phyloP scores from a whole-genome alignment of 1,140 invertebrate species.

The Saxidomus purpurata region DNA sequence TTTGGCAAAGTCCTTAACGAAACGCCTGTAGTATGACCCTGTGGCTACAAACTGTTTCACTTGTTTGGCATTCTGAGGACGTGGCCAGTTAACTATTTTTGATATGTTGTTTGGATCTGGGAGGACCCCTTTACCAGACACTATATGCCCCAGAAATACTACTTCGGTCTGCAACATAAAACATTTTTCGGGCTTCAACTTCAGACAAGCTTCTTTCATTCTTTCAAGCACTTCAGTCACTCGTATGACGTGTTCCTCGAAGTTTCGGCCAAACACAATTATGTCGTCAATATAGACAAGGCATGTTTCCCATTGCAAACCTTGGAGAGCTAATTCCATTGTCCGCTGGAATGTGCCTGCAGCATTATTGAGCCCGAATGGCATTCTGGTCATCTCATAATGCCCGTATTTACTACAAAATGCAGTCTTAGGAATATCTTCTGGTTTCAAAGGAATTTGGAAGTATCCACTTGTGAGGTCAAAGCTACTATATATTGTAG shows the following conservation, averaged over 20 bases:
- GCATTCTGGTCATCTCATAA: constrained; percentile 7
- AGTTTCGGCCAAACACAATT: constrained; percentile 44
- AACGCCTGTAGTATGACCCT: constrained; percentile 56
- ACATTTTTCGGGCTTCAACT: constrained; percentile 66
- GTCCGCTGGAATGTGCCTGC: constrained; percentile 34
- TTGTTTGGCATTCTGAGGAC: constrained; percentile 59
- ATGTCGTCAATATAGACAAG: constrained; percentile 71
- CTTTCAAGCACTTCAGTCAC: constrained; percentile 28
- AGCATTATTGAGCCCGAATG: constrained; percentile 10
- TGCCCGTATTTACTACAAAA: constrained; percentile 39
- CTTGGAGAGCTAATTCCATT: constrained; percentile 49
- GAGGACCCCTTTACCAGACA: constrained; percentile 34
- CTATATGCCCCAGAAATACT: constrained; percentile 21
- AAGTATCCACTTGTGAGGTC: background rate
- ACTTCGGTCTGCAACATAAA: constrained; percentile 68
- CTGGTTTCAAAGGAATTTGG: too few relatives aligned
- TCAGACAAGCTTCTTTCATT: constrained; percentile 41
- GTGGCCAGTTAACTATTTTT: constrained; percentile 37
- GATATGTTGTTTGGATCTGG: constrained; percentile 43
- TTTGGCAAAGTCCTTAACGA: constrained; percentile 46
- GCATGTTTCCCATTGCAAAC: constrained; percentile 52
- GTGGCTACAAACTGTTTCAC: constrained; percentile 63
- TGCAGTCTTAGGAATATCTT: constrained; percentile 75
- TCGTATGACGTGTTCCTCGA: constrained; percentile 29
- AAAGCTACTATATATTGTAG: background rate